These are phyloP conservation scores for Chrysotoxum bicinctum DNA, from an alignment of 2,888 invertebrate species.

Conservation along the genomic window DNA sequence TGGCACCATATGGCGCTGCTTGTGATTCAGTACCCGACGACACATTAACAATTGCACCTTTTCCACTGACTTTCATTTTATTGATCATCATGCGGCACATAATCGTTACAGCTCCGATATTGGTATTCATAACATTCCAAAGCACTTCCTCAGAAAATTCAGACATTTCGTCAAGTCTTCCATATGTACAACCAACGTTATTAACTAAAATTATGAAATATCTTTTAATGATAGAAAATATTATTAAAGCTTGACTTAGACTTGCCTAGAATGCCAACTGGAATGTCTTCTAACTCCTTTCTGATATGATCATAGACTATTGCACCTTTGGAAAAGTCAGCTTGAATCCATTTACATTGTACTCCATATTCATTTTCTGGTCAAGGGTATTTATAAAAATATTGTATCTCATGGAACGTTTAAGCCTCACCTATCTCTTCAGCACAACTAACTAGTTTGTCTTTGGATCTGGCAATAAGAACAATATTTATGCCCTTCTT, in stretches of 20 bases:
- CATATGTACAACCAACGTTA: constrained; percentile 79
- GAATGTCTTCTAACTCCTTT: constrained; percentile 86
- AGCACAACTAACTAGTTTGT: constrained; percentile 87
- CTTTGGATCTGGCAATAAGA: constrained; percentile 88
- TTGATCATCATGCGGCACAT: constrained; percentile 90
- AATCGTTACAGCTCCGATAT: constrained; percentile 91
- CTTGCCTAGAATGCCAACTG: constrained; percentile 92
- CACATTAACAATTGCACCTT: constrained; percentile 93
- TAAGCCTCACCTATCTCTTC: constrained; percentile 86
- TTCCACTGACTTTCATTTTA: constrained; percentile 87
- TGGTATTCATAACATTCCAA: constrained; percentile 92
- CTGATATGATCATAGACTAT: constrained; percentile 87
- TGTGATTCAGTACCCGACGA: constrained; percentile 93
- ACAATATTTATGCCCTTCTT: constrained; percentile 88
- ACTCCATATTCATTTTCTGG: constrained; percentile 83
- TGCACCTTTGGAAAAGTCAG: constrained; percentile 89
- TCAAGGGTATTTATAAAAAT: neutral
- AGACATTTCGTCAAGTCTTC: constrained; percentile 88
- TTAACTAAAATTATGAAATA: constrained; percentile 85
- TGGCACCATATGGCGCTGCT: constrained; percentile 91
- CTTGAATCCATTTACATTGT: constrained; percentile 87
- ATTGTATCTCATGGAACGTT: neutral
- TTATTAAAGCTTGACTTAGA: neutral
- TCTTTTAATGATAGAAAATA: neutral
- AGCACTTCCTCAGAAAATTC: constrained; percentile 87